Evolutionary conservation across 2,113 vertebrate species (phyloP).

Genomic region (Sphaerodactylus townsendi): DNA sequence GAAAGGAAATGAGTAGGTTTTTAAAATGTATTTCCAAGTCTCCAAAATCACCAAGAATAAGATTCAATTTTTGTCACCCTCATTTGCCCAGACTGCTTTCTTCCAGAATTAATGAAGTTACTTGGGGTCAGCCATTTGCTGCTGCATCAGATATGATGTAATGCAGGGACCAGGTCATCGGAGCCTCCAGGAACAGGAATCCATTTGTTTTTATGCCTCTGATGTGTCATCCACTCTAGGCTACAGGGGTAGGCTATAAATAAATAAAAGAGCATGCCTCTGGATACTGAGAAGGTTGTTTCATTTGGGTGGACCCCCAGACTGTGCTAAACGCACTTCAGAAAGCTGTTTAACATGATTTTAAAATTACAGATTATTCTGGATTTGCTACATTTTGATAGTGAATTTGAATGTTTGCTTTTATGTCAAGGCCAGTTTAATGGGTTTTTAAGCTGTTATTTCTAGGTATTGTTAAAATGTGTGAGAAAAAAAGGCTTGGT

Average conservation of each 20-base stretch:
- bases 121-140: neutral
- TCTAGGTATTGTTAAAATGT: neutral
- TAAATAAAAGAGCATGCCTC: neutral
- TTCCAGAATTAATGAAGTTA: neutral
- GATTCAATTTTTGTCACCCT: neutral
- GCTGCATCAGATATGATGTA: neutral
- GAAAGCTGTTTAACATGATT: neutral
- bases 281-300: neutral
- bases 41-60: neutral
- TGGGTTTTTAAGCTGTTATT: neutral
- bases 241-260: neutral
- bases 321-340: neutral
- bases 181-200: no score
- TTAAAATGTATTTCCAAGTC: neutral
- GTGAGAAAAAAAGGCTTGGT: neutral
- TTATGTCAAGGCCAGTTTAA: neutral
- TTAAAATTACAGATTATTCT: neutral
- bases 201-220: neutral
- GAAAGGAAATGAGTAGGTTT: neutral
- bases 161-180: neutral
- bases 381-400: neutral
- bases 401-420: neutral
- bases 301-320: neutral
- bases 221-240: neutral
- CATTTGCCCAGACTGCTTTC: no score